phyloP scores from a whole-genome alignment of 23 tunicate species.

The Trididemnum nubilum region DNA sequence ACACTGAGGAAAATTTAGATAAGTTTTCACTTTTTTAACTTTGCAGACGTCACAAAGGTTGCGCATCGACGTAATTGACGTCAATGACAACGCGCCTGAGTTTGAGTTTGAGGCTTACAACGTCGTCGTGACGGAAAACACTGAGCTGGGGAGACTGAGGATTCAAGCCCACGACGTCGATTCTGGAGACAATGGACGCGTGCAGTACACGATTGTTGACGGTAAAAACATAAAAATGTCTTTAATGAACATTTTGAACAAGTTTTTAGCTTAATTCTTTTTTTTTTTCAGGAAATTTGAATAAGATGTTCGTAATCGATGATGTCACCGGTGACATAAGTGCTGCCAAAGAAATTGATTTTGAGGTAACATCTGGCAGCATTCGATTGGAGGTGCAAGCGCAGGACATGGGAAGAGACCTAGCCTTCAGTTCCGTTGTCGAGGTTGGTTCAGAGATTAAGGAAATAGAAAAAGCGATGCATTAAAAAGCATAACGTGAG shows the following conservation, averaged over 20 bases:
- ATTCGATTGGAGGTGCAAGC: constrained; percentile 42
- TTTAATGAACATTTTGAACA: no score
- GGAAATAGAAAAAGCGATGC: background rate
- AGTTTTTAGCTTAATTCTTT: background rate
- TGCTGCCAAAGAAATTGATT: constrained; percentile 40
- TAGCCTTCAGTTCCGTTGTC: background rate
- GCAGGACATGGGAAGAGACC: constrained; percentile 28
- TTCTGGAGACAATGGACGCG: constrained; percentile 39
- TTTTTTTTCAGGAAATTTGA: background rate
- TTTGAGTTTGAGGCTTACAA: constrained; percentile 34
- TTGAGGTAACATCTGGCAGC: constrained; percentile 20
- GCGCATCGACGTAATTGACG: constrained; percentile 50
- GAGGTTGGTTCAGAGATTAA: background rate
- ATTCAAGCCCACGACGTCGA: constrained; percentile 63
- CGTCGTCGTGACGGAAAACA: constrained; percentile 52
- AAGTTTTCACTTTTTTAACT: no score
- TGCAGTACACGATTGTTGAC: constrained; percentile 39
- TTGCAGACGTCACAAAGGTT: constrained; percentile 42
- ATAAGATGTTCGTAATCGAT: constrained; percentile 51
- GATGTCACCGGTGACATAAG: constrained; percentile 53
- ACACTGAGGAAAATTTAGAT: no score
- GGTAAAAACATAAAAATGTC: no score
- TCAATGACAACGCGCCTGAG: constrained; percentile 84
- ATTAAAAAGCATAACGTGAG: no score
- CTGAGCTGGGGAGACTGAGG: constrained; percentile 6